phyloP scores from a whole-genome alignment of 2,797 vertebrate genomes.

The Champsocephalus gunnari region DNA sequence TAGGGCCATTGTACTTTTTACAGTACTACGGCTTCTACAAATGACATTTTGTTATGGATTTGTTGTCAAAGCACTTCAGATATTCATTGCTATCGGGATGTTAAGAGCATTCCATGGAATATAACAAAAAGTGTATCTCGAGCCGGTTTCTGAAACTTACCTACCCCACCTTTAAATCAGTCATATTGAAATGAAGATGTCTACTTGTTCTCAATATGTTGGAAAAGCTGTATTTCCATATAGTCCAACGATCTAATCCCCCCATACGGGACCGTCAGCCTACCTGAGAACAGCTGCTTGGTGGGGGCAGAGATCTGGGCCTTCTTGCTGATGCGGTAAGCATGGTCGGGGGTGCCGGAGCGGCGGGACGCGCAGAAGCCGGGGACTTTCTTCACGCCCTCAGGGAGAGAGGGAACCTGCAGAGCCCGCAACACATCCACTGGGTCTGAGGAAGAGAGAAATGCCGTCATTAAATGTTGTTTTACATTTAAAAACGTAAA shows the following conservation, averaged over 20 bases:
- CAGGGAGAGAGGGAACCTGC: conserved; percentile 89
- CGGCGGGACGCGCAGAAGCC: conserved; percentile 88
- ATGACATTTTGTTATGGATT: too few relatives aligned
- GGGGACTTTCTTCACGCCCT: conserved; percentile 88
- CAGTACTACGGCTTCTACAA: too few relatives aligned
- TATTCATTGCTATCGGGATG: too few relatives aligned
- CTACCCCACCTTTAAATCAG: neutral
- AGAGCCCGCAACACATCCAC: conserved; percentile 89
- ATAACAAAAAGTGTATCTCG: too few relatives aligned
- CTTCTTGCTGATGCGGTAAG: conserved; percentile 89
- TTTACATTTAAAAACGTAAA: neutral
- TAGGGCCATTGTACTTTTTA: too few relatives aligned
- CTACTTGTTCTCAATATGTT: too few relatives aligned
- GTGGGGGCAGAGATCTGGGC: conserved; percentile 95
- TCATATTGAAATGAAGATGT: neutral
- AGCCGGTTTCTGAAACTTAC: too few relatives aligned
- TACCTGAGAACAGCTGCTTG: conserved; percentile 93
- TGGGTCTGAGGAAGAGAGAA: conserved; percentile 68
- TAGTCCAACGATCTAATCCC: neutral
- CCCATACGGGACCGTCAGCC: neutral
- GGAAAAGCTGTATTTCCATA: neutral
- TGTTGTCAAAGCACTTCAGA: too few relatives aligned
- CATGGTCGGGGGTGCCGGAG: conserved; percentile 83
- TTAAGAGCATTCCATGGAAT: too few relatives aligned
- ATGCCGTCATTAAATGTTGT: accelerated